Evolutionary conservation across 2,113 vertebrate genomes (phyloP).

Genomic region (Salvelinus sp.): DNA sequence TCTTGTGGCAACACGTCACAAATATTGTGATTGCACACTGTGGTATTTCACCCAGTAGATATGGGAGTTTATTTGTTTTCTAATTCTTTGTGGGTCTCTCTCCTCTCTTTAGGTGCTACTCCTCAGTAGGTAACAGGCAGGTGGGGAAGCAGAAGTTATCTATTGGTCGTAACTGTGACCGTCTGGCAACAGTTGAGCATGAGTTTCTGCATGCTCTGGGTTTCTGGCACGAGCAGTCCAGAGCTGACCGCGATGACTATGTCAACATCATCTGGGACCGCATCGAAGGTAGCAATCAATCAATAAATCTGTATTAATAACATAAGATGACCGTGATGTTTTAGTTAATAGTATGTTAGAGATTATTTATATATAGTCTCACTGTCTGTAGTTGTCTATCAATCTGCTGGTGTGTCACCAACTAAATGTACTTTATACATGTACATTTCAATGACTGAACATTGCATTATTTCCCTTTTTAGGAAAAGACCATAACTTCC

Average conservation of each 20-base stretch:
- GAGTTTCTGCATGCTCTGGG: slow-evolving; percentile 89
- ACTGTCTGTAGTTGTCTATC: too few relatives aligned
- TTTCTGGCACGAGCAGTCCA: slow-evolving; percentile 91
- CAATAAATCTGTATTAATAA: neutral
- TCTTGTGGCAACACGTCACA: too few relatives aligned
- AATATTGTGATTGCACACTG: too few relatives aligned
- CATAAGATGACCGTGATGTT: too few relatives aligned
- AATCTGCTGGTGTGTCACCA: too few relatives aligned
- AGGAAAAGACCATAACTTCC: slow-evolving; percentile 86
- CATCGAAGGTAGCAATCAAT: slow-evolving; percentile 74
- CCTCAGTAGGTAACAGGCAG: slow-evolving; percentile 77
- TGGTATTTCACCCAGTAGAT: too few relatives aligned
- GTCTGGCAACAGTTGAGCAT: slow-evolving; percentile 79
- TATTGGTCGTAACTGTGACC: slow-evolving; percentile 81
- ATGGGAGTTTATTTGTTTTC: too few relatives aligned
- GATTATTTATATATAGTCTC: too few relatives aligned
- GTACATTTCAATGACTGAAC: too few relatives aligned
- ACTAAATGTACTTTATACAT: too few relatives aligned
- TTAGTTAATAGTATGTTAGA: too few relatives aligned
- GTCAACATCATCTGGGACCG: slow-evolving; percentile 81
- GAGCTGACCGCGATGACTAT: slow-evolving; percentile 85
- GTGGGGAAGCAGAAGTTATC: slow-evolving; percentile 80
- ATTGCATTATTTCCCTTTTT: neutral
- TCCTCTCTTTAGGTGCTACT: slow-evolving; percentile 79
- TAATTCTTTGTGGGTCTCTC: too few relatives aligned